Conservation (phyloP, 2,888 invertebrate genomes). For the Saturnia pavonia region DNA sequence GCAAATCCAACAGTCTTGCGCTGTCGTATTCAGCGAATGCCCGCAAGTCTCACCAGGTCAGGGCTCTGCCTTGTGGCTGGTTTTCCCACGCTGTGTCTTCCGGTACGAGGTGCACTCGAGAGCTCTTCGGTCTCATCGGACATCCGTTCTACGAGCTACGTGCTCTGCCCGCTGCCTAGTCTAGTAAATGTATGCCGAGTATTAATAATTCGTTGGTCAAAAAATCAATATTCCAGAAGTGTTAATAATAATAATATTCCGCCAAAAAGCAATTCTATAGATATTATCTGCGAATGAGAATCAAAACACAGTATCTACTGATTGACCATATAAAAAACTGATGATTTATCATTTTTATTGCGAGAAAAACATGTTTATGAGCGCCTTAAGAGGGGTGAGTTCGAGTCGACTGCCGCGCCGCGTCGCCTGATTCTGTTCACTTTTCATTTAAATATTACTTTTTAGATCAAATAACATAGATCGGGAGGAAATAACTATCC, state of each 20-base stretch:
- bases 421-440: slow-evolving; percentile 37
- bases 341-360: slow-evolving; percentile 82
- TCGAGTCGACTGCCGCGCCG: slow-evolving; percentile 26
- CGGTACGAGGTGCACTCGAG: too few species aligned
- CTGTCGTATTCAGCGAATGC: too few species aligned
- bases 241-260: slow-evolving; percentile 7
- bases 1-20: too few species aligned
- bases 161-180: too few species aligned
- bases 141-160: too few species aligned
- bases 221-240: too few species aligned
- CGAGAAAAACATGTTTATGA: slow-evolving; percentile 82
- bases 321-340: slow-evolving; percentile 82
- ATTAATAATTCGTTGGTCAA: too few species aligned
- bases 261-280: slow-evolving; percentile 42
- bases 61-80: too few species aligned
- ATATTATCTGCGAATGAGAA: slow-evolving; percentile 66
- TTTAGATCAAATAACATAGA: neutral
- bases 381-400: slow-evolving; percentile 74
- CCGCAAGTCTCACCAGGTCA: too few species aligned
- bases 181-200: too few species aligned
- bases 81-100: too few species aligned
- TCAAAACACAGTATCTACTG: slow-evolving; percentile 72
- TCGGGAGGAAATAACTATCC: neutral
- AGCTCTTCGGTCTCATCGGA: too few species aligned
- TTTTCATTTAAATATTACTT: neutral